Evolutionary conservation across 2,113 vertebrate genomes (phyloP), one percentile per base, ranked within the genome.

Genomic region (Macquaria australasica): DNA sequence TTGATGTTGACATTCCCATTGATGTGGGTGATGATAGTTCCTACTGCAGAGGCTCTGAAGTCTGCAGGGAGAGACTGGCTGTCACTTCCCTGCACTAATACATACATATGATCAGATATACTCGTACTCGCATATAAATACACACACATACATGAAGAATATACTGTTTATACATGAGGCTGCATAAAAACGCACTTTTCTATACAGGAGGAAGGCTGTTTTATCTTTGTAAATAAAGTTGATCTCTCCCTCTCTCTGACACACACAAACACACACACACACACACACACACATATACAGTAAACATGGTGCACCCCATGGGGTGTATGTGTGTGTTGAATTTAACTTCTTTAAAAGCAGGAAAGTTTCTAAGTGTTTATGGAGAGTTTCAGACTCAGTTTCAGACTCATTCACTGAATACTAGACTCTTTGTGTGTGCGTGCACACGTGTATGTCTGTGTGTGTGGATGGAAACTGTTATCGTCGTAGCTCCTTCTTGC

Each of bases 1-100:
- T 79, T 79, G 60, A 86, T 68, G 69, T 73, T 60, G 43, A 73
- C 73, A 37, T 60, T 68, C 79, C 23, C 45, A 68, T 37, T 86
- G 68, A 86, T 78, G 73, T 58, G 21, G 41, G 25, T 23, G 71
- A 79, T 84, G 68, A 79, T 51, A 37, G 62, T 37, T 84, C 31
- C 70, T 34, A 12, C 83, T 75, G 71, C 77, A 73, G 68, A 64
- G 58, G 12, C 60, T 84, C 53, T 67, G 75, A 79, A 69, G 70
- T 74, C 82, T 79, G 82, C 56, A 14, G 64, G 72, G 67, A 70
- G 41, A 60, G 21, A 8, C 43, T 41, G 82, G 43, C 72, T 76
- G 72, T 68, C 45, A 55, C 15, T 45, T 75, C 34, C 8, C 0
- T 41, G 11, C 48, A 34, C 12, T 16, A 41, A 69, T 11, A 45